These are phyloP conservation scores for Progne subis DNA, from an alignment of 2,113 vertebrate genomes.

Conservation along the genomic window DNA sequence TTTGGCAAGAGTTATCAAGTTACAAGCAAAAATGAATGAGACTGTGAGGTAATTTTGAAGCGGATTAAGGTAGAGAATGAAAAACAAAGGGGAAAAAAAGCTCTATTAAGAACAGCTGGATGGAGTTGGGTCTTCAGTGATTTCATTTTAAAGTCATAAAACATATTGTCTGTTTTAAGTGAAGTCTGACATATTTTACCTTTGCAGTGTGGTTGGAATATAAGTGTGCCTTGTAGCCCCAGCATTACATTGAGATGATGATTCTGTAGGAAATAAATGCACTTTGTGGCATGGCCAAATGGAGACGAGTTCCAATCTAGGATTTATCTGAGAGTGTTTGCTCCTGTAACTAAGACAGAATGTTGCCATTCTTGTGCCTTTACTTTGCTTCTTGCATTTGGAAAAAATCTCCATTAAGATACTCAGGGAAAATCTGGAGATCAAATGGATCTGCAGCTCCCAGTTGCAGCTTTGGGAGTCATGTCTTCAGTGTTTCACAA, in stretches of 20 bases:
- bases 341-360: neutral
- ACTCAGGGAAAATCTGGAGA: neutral
- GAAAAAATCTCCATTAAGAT: neutral
- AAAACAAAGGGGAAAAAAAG: conserved; percentile 1
- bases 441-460: neutral
- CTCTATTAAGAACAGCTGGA: conserved; percentile 49
- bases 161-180: conserved; percentile 2
- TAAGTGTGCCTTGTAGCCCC: neutral
- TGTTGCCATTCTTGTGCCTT: neutral
- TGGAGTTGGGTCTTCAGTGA: conserved; percentile 6
- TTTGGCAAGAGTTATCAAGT: conserved; percentile 45
- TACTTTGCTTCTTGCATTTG: neutral
- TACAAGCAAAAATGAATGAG: conserved; percentile 1
- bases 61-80: conserved; percentile 26
- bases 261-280: neutral
- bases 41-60: conserved; percentile 57
- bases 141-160: conserved; percentile 49
- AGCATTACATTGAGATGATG: neutral
- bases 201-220: neutral
- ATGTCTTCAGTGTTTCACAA: neutral
- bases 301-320: neutral
- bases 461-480: neutral
- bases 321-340: neutral
- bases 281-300: neutral
- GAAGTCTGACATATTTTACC: neutral